These are phyloP conservation scores for Gambusia holbrooki DNA, from an alignment of 2,113 vertebrate species.

Conservation along the genomic window DNA sequence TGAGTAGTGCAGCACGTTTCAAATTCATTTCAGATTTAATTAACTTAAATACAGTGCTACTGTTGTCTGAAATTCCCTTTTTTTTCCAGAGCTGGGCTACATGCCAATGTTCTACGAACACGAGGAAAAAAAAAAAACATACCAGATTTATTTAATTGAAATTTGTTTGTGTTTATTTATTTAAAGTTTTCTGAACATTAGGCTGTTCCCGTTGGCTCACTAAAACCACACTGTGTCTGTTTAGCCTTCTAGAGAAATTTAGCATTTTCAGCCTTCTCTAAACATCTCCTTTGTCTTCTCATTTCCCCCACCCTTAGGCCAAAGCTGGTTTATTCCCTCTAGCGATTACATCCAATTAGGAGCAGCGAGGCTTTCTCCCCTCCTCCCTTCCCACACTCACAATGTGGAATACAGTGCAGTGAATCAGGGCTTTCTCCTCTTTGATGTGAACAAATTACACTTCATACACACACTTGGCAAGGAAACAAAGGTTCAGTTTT, in stretches of 20 bases:
- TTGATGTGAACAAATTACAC: slow-evolving; percentile 73
- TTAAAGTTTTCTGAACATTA: slow-evolving; percentile 17
- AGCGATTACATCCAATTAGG: slow-evolving; percentile 80
- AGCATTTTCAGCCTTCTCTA: slow-evolving; percentile 61
- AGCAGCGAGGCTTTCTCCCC: slow-evolving; percentile 60
- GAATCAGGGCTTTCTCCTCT: slow-evolving; percentile 62
- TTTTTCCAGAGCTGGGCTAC: not conserved
- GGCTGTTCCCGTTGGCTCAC: slow-evolving; percentile 17
- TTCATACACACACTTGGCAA: slow-evolving; percentile 51
- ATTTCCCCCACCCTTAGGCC: slow-evolving; percentile 56
- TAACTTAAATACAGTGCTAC: not conserved
- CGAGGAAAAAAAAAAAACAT: not conserved
- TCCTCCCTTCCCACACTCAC: slow-evolving; percentile 55
- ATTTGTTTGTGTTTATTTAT: slow-evolving; percentile 7
- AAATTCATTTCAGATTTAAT: not conserved
- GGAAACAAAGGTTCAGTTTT: slow-evolving; percentile 55
- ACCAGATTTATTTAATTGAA: not conserved
- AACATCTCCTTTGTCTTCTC: slow-evolving; percentile 52
- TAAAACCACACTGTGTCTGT: slow-evolving; percentile 42
- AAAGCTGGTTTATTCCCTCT: slow-evolving; percentile 71
- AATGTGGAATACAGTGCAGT: slow-evolving; percentile 58
- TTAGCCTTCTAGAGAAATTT: slow-evolving; percentile 49
- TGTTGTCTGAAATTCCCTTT: not conserved
- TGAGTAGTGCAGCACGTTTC: not conserved
- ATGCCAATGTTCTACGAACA: no score